phyloP scores from a whole-genome alignment of 2,797 vertebrate species.

The Helostoma temminkii region DNA sequence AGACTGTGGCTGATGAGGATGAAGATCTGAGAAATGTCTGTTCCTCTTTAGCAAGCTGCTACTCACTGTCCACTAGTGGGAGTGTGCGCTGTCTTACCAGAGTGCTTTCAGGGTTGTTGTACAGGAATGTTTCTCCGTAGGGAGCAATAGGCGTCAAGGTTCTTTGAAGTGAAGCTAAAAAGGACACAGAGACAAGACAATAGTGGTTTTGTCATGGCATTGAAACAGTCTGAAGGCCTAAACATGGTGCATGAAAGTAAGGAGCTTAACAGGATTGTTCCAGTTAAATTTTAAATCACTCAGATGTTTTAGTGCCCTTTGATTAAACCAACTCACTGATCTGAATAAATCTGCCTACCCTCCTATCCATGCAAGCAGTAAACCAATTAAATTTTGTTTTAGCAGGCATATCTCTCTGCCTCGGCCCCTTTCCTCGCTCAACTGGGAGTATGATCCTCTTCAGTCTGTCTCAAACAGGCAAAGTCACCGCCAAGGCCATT shows the following conservation, averaged over 20 bases:
- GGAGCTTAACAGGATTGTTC: conserved; percentile 53
- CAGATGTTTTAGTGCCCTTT: conserved; percentile 60
- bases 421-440: conserved; percentile 26
- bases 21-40: conserved; percentile 64
- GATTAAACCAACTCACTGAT: conserved; percentile 64
- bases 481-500: conserved; percentile 57
- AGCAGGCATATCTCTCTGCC: conserved; percentile 41
- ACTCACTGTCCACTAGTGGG: conserved; percentile 42
- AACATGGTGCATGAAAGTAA: conserved; percentile 43
- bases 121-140: conserved; percentile 92
- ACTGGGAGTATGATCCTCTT: conserved; percentile 48
- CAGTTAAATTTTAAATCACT: conserved; percentile 52
- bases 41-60: conserved; percentile 65
- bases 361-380: conserved; percentile 53
- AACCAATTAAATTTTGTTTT: conserved; percentile 63
- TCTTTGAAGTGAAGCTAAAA: conserved; percentile 80
- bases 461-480: conserved; percentile 28
- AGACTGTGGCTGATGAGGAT: conserved; percentile 43
- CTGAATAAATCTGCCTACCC: conserved; percentile 49
- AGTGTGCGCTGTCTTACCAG: conserved; percentile 82
- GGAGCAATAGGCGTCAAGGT: conserved; percentile 86
- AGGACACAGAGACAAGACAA: conserved; percentile 58
- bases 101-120: conserved; percentile 78
- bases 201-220: conserved; percentile 34
- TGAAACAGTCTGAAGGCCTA: conserved; percentile 43